Evolutionary conservation across 2,113 vertebrate species (phyloP), one percentile per base, ranked within the genome.

Genomic region (Puffinus mauretanicus): DNA sequence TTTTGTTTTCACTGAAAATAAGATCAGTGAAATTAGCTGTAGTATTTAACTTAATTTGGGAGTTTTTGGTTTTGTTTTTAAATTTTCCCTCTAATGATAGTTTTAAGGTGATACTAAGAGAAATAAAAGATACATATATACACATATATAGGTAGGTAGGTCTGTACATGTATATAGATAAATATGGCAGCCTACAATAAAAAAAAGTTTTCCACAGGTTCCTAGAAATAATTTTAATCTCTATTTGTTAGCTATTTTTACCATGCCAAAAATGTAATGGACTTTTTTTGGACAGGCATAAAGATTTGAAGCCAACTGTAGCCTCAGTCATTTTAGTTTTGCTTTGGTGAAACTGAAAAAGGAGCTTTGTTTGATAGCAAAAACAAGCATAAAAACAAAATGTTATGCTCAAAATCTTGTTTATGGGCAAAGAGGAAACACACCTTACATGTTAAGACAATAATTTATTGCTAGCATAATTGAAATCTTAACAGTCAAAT

Each of bases 281-380:
- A 64, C 34, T 25, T 52, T 58, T 66, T 90, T 90, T 69, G 4
- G 26, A 54, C 7, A 49, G 26, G 8, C 8, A 69, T 22, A 69
- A 79, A 47, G 3, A 47, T 79, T 44, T 93, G 26, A 6, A 42
- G 11, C 7, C 32, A 85, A 30, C 5, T 38, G 13, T 36, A 80
- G 5, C 2, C 6, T 62, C 6, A 27, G 5, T 7, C 8, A 67
- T 71, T 88, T 66, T 88, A 67, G 5, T 62, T 77, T 72, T 80
- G 3, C 25, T 47, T 67, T 57, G 17, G 25, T 76, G 18, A 76
- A 76, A 26, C 24, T 26, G 30, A 49, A n/a, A 61, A 66, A n/a
- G 1, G 21, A 83, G 6, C 4, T 81, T 65, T 47, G 2, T 52
- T 78, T 47, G 25, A 22, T 19, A 42, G 5, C 0, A 0, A 13